Base-by-base conservation (phyloP, 2,888 invertebrate species). In the Loripinus fragilis region DNA sequence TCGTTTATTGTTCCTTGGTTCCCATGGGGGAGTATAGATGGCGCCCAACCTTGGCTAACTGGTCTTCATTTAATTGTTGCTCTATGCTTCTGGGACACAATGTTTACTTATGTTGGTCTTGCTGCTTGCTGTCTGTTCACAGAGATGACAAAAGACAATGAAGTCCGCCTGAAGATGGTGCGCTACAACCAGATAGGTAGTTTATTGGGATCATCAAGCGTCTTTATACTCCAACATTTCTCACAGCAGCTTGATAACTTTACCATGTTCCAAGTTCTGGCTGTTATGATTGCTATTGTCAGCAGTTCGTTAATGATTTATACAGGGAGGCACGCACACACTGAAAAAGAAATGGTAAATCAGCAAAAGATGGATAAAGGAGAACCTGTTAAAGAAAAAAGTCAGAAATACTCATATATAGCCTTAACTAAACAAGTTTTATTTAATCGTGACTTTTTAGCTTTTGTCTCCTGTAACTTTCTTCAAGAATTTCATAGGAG, bases 31-130 rank as follows among this genome's bases (percentile, higher is more conserved):
- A n/a, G 69, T 15, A 60, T 66, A 20, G 77, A 68, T 5, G 75
- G 75, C 0, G n/a, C 69, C 25, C 55, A 55, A 60, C 72, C 85
- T 12, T 90, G 90, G 88, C 74, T 93, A 2, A 91, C 91, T 74
- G 94, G 94, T 12, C n/a, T 94, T 3, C 94, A 94, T 82, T 86
- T 94, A 2, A 90, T 94, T 20, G 76, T 92, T 5, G 86, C 93
- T 0, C 86, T 94, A 35, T 94, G 93, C 84, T 86, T 94, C 55
- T 94, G 94, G 83, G 94, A 94, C 78, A 93, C 94, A 0, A 91
- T 94, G 86, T 94, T 92, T 83, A 94, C 93, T 10, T 92, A 93
- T 73, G 91, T 92, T 5, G 90, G 94, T 17, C 89, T 94, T 8
- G 93, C 94, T 0, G 88, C 90, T 45, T 94, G 93, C 76, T 91